Base-by-base conservation (phyloP, 2,113 vertebrate genomes). In the Ivindomyrus marchei region DNA sequence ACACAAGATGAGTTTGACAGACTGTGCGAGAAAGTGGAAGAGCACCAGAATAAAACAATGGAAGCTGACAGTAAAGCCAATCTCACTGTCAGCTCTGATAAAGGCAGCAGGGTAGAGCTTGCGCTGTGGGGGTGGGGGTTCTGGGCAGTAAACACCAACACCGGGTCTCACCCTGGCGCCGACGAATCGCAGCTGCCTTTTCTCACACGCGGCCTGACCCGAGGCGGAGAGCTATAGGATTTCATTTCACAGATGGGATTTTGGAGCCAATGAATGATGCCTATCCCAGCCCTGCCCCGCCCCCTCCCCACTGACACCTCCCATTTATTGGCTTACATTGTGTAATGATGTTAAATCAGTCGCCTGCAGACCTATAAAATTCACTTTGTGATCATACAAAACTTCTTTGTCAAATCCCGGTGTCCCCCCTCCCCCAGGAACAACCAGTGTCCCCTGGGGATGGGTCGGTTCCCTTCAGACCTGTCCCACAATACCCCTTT, bases 201-300 rank as follows among this genome's bases (percentile, higher is more conserved):
- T 46, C 70, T 50, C 58, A 74, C 89, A 87, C 27, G 6, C 42
- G 87, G 46, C 45, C 36, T 70, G 58, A 50, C 58, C 89, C 19
- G 17, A 56, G 47, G 85, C 13, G 19, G 47, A 36, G 8, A 46
- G 84, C 24, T 36, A 46, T 66, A 70, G 42, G 39, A n/a, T 70
- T 88, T 87, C 58, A 53, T 77, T 90, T 77, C 46, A 52, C 89
- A 88, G 89, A 90, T 90, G 66, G 46, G 45, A 70, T 87, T 90
- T 87, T 49, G 39, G 49, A 85, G 58, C 52, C 53, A 87, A 39
- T 90, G 27, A 52, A 39, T 53, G 46, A 52, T 47, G 56, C 27
- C 85, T 42, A 58, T 52, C n/a, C 19, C 50, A 50, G 9, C 45
- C 9, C 42, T 11, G 21, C 36, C 36, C 80, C 80, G 17, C 21